Base-by-base conservation (phyloP, 1,140 invertebrate genomes). In the Zeugodacus cucurbitae region DNA sequence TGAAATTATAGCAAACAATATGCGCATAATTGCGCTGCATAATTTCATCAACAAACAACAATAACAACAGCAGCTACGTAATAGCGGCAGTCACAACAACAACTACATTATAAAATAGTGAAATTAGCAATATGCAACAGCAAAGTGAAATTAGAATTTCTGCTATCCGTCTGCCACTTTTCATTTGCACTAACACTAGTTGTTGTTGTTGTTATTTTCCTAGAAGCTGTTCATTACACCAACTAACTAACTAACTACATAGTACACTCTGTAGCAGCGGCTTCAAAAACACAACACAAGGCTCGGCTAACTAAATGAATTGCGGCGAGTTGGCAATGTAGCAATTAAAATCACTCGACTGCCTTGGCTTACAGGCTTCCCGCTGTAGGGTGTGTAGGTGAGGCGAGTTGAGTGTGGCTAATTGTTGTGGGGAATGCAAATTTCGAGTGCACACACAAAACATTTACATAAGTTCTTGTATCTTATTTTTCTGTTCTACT, bases 301-400 rank as follows among this genome's bases (percentile, higher is more conserved):
- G n/a, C 74, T n/a, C 22, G 58, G 58, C 58, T 62, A 62, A 26
- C n/a, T 48, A 82, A 82, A 82, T 82, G 37, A 82, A 82, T 82
- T 44, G 37, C 41, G 41, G 41, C 41, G 32, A 82, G 74, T 82
- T 82, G 41, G 74, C 74, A 54, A 82, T 82, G 74, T 34, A 0
- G 74, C 22, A 48, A 82, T 82, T 82, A 82, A 82, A 82, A 82
- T 82, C 74, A 82, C 41, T 82, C 41, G 41, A 82, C 74, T 82
- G 41, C 41, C 11, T 22, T 22, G 6, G 41, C 7, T 62, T n/a
- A 17, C 22, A 48, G 48, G 3, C 10, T 14, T n/a, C 11, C 7
- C 22, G 58, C 58, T 59, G 58, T n/a, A 2, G 58, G 22, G n/a
- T 3, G 67, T 1, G 48, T 4, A 5, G 17, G 67, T 22, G 62